A percentile compares a stretch with the other conserved stretches of the same genome.
Evolutionary conservation across 2,113 vertebrate species (phyloP).

Genomic region (Pipra filicauda): DNA sequence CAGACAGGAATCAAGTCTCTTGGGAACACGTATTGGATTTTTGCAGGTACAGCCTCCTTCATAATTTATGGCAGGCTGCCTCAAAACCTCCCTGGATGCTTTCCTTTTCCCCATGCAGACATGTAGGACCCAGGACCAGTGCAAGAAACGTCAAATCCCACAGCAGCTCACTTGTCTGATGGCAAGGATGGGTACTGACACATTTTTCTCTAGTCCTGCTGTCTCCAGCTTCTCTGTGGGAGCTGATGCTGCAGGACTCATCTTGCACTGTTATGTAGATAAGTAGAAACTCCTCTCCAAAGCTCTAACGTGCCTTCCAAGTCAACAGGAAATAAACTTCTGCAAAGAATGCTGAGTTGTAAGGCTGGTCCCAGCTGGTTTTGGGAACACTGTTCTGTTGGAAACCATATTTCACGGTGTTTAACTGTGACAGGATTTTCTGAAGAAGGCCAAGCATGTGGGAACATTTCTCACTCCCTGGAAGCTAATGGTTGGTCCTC

Average conservation of each 20-base stretch:
- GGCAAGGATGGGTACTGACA: background rate
- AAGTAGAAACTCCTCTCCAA: background rate
- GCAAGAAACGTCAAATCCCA: background rate
- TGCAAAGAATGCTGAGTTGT: background rate
- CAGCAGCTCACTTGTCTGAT: background rate
- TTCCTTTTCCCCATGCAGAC: background rate
- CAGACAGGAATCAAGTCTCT: background rate
- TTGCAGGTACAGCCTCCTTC: background rate
- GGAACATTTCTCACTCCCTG: slow-evolving; percentile 31
- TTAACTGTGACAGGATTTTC: slow-evolving; percentile 26
- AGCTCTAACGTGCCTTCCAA: background rate
- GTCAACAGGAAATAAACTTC: background rate
- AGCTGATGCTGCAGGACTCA: background rate
- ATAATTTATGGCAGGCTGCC: background rate
- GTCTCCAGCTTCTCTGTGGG: background rate
- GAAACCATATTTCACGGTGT: slow-evolving; percentile 34
- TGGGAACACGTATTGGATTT: background rate
- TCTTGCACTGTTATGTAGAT: background rate
- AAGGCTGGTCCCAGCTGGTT: background rate
- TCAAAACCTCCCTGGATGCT: background rate
- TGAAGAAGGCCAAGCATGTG: background rate
- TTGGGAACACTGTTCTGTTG: background rate
- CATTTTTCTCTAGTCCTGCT: background rate
- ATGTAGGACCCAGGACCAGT: background rate
- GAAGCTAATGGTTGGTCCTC: slow-evolving; percentile 29